Base-by-base conservation (phyloP, 1,140 invertebrate species). In the Dryas iulia region DNA sequence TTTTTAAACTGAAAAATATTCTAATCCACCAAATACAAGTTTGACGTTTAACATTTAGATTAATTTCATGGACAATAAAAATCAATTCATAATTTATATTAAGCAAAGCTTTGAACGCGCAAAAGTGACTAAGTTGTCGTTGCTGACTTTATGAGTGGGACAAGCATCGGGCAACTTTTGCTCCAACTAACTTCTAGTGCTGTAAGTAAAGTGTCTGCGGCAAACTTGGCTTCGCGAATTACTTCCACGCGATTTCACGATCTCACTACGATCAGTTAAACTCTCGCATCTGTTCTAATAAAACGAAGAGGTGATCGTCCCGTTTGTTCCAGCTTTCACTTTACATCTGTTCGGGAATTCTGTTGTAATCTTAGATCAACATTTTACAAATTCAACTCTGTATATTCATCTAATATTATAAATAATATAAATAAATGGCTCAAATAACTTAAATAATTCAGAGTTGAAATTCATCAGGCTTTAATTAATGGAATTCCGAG, bases 201-300 rank as follows among this genome's bases (percentile, higher is more conserved):
- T 77, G 71, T 76, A 76, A 79, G 79, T 72, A 82, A 81, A 86
- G 79, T 77, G 79, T 81, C 72, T 81, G 84, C 71, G 74, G 77
- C 73, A 62, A 73, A 82, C 82, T 79, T 76, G 74, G 68, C 78
- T 74, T 76, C 69, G 73, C 79, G 76, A 79, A 83, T 87, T 87
- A 86, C 78, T 87, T 84, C 82, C 80, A 79, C 81, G 71, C 82
- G 82, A 87, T 87, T 87, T 86, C 79, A 73, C 83, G 70, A 85
- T 83, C 71, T 84, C 73, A 69, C 76, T 77, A 79, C 78, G 73
- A 84, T 81, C 78, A 81, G 72, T 79, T 79, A 78, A 82, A 79
- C 74, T 72, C 68, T 53, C 71, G 73, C 75, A 80, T 80, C 72
- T 82, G 63, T 70, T 56, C 30, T 65, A 63, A 63, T 63, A 73